Base-by-base conservation (phyloP, 1,140 invertebrate genomes). In the Apocrypta bakeri region DNA sequence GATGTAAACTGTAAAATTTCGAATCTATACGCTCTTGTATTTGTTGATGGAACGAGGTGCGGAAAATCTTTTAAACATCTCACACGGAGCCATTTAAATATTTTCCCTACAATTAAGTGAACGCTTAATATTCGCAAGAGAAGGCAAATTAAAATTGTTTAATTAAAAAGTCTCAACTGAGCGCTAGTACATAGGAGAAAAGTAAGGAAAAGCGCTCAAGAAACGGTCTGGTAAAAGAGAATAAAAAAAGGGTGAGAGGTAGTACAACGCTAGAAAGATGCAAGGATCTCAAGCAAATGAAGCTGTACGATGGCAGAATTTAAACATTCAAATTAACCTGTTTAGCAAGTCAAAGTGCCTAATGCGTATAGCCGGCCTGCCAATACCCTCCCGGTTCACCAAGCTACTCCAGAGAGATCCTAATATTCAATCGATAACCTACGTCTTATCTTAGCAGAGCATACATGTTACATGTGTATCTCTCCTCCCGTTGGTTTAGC, bases 321-420 rank as follows among this genome's bases (percentile, higher is more conserved):
- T 90, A 90, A 91, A 90, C 88, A 91, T 91, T 91, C 87, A 90
- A 92, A 90, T 91, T 91, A 91, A 90, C 89, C 87, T 87, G 85
- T 89, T 91, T 91, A 90, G 87, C 89, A 91, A 91, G 90, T 90
- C 88, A 89, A 90, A 90, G 86, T 87, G 84, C 87, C 83, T 89
- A 90, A 90, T 90, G 86, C 88, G 86, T 82, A 79, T 7, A 66
- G 64, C 4, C 21, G 48, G 48, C 21, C 17, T 4, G 14, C 48
- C 40, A 37, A 79, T 81, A 72, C 81, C 66, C 77, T n/a, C n/a
- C 81, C 6, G 48, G 17, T 48, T 79, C 3, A 81, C 79, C 78
- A 83, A 84, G 79, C 75, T 85, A 56, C 48, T 56, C 68, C 40
- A 76, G 74, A 76, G 74, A 85, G 83, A 89, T 87, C 83, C 85